phyloP scores from a whole-genome alignment of 2,888 invertebrate genomes.

The Aproaerema taeniolella region DNA sequence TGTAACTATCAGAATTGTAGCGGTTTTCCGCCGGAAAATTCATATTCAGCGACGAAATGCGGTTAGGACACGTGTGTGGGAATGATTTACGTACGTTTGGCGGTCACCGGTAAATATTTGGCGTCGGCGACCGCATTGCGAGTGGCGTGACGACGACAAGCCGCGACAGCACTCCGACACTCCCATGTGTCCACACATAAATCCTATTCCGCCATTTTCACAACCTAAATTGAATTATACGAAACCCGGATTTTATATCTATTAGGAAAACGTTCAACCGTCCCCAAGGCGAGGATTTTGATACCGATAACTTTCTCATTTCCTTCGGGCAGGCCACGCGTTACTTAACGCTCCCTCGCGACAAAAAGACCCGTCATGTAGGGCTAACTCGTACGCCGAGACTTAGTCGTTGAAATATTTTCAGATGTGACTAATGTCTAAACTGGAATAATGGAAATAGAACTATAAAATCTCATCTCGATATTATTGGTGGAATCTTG shows the following conservation, averaged over 20 bases:
- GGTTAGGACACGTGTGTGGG: slow-evolving; percentile 32
- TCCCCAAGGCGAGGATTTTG: slow-evolving; percentile 64
- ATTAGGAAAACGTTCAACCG: slow-evolving; percentile 62
- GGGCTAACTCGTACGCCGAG: too few relatives aligned
- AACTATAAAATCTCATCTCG: too few relatives aligned
- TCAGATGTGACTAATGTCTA: too few relatives aligned
- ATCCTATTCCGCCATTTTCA: slow-evolving; percentile 31
- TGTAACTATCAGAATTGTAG: too few relatives aligned
- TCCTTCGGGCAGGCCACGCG: slow-evolving; percentile 51
- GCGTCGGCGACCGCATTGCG: slow-evolving; percentile 19
- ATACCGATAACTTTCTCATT: slow-evolving; percentile 73
- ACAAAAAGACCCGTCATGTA: slow-evolving; percentile 44
- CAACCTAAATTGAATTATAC: slow-evolving; percentile 58
- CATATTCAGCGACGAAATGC: slow-evolving; percentile 32
- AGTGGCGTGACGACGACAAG: slow-evolving; percentile 13
- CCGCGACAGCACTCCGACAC: slow-evolving; percentile 17
- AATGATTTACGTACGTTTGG: slow-evolving; percentile 34
- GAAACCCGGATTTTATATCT: slow-evolving; percentile 69
- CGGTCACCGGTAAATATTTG: slow-evolving; percentile 38
- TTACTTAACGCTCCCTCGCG: slow-evolving; percentile 42
- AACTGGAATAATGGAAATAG: too few relatives aligned
- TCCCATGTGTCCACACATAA: slow-evolving; percentile 50
- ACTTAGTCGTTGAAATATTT: too few relatives aligned
- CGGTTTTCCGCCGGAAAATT: too few relatives aligned
- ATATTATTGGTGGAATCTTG: too few relatives aligned